Conservation (phyloP, 2,797 vertebrate species). For the Xenopus petersii region DNA sequence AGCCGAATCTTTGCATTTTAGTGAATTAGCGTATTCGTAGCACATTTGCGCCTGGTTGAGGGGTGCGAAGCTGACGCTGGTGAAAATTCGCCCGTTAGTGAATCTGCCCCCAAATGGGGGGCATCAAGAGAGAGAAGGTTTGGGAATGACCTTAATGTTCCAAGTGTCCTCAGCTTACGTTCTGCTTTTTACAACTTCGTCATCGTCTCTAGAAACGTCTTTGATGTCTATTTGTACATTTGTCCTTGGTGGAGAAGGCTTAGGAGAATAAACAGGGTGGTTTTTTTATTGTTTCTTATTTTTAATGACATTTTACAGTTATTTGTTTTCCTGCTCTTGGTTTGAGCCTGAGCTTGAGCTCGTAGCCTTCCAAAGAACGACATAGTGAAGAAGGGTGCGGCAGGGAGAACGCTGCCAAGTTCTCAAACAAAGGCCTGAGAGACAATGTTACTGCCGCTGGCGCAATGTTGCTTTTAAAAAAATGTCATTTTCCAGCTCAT, state of each 20-base stretch:
- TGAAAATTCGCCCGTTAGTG: too few relatives aligned
- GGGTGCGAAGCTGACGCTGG: too few relatives aligned
- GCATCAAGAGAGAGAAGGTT: too few relatives aligned
- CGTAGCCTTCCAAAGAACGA: slow-evolving; percentile 32
- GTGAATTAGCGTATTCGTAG: too few relatives aligned
- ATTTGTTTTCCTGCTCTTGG: background rate
- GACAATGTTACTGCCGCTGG: background rate
- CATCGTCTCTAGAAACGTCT: background rate
- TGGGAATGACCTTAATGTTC: too few relatives aligned
- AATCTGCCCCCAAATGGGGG: too few relatives aligned
- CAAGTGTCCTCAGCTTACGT: background rate
- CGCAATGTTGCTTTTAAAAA: background rate
- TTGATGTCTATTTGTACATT: slow-evolving; percentile 17
- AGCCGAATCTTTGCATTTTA: too few relatives aligned
- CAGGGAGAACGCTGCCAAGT: background rate
- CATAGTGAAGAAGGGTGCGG: background rate
- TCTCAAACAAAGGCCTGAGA: background rate
- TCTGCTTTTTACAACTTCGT: background rate
- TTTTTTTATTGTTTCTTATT: background rate
- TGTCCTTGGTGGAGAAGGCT: background rate
- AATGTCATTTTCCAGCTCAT: background rate
- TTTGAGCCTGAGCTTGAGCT: background rate
- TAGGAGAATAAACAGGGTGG: background rate
- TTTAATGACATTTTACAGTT: background rate
- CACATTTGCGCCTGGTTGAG: too few relatives aligned